phyloP scores from a whole-genome alignment of 2,888 invertebrate genomes.

The Scaptomyza cyrtandrae region DNA sequence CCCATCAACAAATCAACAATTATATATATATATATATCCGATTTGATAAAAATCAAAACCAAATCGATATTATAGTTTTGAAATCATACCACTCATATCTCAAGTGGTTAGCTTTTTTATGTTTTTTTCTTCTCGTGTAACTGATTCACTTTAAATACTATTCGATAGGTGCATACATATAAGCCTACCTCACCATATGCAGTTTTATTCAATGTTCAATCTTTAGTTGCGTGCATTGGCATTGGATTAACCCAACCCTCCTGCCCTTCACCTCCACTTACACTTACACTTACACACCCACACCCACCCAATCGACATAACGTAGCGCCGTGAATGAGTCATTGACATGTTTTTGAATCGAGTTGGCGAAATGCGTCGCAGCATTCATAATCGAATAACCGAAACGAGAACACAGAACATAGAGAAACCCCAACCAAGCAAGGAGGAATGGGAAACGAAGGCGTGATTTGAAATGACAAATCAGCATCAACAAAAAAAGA shows the following conservation, averaged over 20 bases:
- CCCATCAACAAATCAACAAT: background rate
- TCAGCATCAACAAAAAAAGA: constrained; percentile 28
- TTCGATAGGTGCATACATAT: too few relatives aligned
- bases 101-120: background rate
- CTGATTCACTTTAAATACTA: background rate
- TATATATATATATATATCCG: background rate
- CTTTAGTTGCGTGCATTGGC: background rate
- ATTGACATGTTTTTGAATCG: constrained; percentile 48
- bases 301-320: background rate
- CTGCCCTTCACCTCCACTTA: too few relatives aligned
- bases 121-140: background rate
- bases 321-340: constrained; percentile 41
- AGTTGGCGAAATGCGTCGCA: constrained; percentile 65
- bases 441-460: background rate
- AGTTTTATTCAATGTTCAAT: background rate
- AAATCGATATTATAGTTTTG: background rate
- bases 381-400: constrained; percentile 61
- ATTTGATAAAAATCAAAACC: background rate
- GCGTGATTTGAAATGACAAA: constrained; percentile 66
- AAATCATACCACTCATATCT: background rate
- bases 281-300: background rate
- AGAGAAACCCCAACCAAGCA: background rate
- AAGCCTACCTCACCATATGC: background rate
- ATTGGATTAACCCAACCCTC: background rate
- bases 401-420: constrained; percentile 1